Evolutionary conservation across 2,888 invertebrate species (phyloP), one percentile per base, ranked within the genome.

Genomic region (Eristalis arbustorum): DNA sequence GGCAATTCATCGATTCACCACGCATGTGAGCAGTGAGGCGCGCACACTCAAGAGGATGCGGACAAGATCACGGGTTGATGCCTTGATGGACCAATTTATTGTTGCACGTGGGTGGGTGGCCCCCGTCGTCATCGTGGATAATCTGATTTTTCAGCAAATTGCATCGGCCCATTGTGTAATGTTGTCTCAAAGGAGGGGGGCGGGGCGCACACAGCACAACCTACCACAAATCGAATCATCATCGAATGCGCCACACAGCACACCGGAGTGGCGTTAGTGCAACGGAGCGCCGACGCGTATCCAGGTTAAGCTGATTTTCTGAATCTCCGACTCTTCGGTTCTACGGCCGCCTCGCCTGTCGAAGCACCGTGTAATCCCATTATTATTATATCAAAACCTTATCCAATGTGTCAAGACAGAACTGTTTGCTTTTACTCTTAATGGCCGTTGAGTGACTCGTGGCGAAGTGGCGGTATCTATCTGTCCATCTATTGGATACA

Each of bases 91-190:
- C 87, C 78, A 78, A 87, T 83, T 87, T 87, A 87, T 83, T 71
- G 72, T 71, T 67, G 75, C 83, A 83, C 79, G 83, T 87, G 67
- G 83, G 87, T 87, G 87, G 87, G 87, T 83, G 87, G 87, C 87
- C 87, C 28, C 73, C 77, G 56, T 42, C 31, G 22, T 25, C 69
- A 66, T 83, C 71, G 23, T 67, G 83, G 78, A 87, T 83, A 83
- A 87, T 87, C 87, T 83, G 87, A 87, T 87, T 87, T 83, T 71
- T 87, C 74, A 87, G 83, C 87, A 87, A 87, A 87, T 87, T 87
- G 83, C 87, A 87, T 83, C 73, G 83, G 83, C 73, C 77, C 67
- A 87, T 87, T 87, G 78, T 87, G 79, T 83, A 87, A 83, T 63
- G 83, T n/a, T n/a, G 49, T 71, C 66, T n/a, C n/a, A n/a, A n/a